Conservation (phyloP, 2,113 vertebrate species). For the Pelecanoides urinatrix region DNA sequence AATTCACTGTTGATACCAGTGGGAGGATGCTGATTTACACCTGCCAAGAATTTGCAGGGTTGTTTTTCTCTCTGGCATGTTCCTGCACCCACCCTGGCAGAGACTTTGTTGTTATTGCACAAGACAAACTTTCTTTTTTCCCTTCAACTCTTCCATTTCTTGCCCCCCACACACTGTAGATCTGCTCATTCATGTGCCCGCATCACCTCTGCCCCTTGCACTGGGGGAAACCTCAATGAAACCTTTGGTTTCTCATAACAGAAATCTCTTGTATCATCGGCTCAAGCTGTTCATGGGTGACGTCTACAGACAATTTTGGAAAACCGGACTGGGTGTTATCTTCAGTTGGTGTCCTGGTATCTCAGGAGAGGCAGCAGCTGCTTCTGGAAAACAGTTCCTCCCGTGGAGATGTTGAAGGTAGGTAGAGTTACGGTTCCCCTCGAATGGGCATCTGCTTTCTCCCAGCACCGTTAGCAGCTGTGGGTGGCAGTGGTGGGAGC, state of each 20-base stretch:
- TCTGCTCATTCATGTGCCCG: background rate
- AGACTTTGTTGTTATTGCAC: background rate
- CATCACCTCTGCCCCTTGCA: background rate
- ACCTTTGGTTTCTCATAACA: slow-evolving; percentile 9
- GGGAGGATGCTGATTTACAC: background rate
- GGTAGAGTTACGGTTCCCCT: background rate
- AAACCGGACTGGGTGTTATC: slow-evolving; percentile 67
- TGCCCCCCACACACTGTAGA: background rate
- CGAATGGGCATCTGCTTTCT: accelerated
- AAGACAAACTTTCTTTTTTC: background rate
- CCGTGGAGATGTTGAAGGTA: slow-evolving; percentile 48
- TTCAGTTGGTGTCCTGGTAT: slow-evolving; percentile 11
- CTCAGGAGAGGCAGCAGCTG: slow-evolving; percentile 33
- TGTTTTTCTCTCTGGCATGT: background rate
- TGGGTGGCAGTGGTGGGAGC: background rate
- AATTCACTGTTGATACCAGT: background rate
- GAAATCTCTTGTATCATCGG: slow-evolving; percentile 51
- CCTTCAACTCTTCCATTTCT: background rate
- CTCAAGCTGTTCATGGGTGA: slow-evolving; percentile 65
- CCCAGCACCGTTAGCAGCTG: background rate
- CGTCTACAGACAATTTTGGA: slow-evolving; percentile 45
- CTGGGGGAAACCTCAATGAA: background rate
- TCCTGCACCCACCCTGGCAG: background rate
- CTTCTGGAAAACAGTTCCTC: slow-evolving; percentile 52
- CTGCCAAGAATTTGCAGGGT: background rate